Percentiles rank a stretch among this genome's conserved stretches.
These are phyloP conservation scores for Spongilla lacustris DNA, from an alignment of 37 sponge, comb jelly and placozoan species.

Conservation along the genomic window DNA sequence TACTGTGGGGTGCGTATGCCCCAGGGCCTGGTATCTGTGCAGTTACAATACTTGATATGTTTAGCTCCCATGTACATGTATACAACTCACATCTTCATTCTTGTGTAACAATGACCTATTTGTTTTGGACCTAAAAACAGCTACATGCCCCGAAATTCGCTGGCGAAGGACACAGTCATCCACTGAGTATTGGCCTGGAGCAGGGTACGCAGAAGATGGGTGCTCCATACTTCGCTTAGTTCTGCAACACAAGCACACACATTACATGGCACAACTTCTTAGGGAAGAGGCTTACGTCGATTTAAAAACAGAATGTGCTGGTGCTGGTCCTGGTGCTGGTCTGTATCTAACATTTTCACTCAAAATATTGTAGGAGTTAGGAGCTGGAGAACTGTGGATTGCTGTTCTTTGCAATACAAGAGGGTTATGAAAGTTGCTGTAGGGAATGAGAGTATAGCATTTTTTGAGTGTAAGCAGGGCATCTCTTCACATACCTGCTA, in stretches of 20 bases:
- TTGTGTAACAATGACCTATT: conserved; percentile 24
- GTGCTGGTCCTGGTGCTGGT: too few species aligned
- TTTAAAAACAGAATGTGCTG: neutral
- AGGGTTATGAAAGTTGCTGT: conserved; percentile 49
- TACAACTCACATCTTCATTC: neutral
- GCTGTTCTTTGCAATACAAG: conserved; percentile 17
- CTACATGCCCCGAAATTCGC: conserved; percentile 25
- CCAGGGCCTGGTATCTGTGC: conserved; percentile 86
- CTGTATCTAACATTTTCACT: neutral
- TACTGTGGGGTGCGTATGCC: conserved; percentile 51
- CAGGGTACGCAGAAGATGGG: conserved; percentile 22
- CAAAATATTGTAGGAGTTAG: conserved; percentile 60
- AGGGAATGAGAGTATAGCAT: neutral
- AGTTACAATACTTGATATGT: neutral
- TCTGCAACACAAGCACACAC: conserved; percentile 5
- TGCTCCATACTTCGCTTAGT: conserved; percentile 23
- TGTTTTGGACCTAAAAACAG: conserved; percentile 77
- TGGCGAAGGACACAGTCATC: conserved; percentile 56
- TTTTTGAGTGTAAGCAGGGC: neutral
- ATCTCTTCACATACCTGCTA: neutral
- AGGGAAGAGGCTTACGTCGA: neutral
- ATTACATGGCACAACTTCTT: neutral
- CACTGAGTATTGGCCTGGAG: conserved; percentile 77
- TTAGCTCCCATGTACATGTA: too few species aligned
- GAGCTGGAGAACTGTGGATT: conserved; percentile 37